These are phyloP conservation scores for Apteryx mantelli DNA, from an alignment of 2,113 vertebrate genomes.

Conservation along the genomic window DNA sequence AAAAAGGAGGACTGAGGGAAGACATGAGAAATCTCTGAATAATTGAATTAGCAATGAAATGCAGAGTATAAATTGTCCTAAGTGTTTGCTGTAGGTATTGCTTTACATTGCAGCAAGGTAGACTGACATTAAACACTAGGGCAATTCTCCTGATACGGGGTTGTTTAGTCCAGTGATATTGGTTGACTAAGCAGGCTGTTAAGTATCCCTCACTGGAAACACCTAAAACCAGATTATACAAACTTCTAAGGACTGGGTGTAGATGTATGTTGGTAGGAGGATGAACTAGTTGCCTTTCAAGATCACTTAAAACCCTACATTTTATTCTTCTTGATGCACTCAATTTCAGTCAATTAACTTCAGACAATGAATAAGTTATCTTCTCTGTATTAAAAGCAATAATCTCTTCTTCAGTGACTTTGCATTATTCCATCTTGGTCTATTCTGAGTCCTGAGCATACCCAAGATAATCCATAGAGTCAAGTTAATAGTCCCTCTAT, in stretches of 20 bases:
- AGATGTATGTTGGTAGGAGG: not conserved
- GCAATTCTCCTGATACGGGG: not conserved
- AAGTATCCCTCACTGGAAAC: not conserved
- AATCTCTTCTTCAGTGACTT: not conserved
- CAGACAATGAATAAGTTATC: not conserved
- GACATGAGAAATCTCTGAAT: not conserved
- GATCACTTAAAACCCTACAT: not conserved
- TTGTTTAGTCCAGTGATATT: not conserved
- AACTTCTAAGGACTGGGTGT: not conserved
- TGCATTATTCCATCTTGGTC: not conserved
- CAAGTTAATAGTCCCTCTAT: not conserved
- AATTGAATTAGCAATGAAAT: not conserved
- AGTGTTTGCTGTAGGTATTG: not conserved
- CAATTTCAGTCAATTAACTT: not conserved
- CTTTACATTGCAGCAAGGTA: not conserved
- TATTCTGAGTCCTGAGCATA: not conserved
- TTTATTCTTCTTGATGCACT: not conserved
- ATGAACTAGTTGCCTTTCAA: not conserved
- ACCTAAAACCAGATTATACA: not conserved
- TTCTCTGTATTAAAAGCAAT: not conserved
- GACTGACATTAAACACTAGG: not conserved
- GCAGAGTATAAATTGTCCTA: not conserved
- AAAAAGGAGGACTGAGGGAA: not conserved
- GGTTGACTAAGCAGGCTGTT: not conserved
- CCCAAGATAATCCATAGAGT: too few species aligned